A percentile compares a stretch with the other conserved stretches of the same genome.
These are phyloP conservation scores for Ostrea edulis DNA, from an alignment of 1,140 invertebrate genomes.

Conservation along the genomic window DNA sequence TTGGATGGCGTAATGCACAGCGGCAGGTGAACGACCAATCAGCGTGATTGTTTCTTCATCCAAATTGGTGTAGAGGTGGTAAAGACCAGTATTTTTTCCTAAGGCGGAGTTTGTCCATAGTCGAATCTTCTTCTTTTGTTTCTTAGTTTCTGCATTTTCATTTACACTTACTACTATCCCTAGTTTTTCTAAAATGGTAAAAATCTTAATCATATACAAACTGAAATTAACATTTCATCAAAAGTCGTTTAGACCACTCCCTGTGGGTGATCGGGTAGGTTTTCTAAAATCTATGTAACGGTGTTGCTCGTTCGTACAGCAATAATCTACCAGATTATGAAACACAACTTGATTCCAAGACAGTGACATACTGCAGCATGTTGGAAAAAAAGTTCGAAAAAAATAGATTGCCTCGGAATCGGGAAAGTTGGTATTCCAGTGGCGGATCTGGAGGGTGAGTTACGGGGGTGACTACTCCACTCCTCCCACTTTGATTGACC, in stretches of 20 bases:
- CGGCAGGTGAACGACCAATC: constrained; percentile 54
- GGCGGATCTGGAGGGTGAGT: too few species aligned
- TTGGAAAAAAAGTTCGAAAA: too few species aligned
- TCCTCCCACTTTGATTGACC: too few species aligned
- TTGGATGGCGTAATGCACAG: constrained; percentile 70
- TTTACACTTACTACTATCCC: neutral
- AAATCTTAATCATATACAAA: neutral
- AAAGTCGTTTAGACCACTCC: neutral
- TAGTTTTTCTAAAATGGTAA: constrained; percentile 24
- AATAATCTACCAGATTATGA: too few species aligned
- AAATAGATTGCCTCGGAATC: too few species aligned
- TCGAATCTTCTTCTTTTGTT: neutral
- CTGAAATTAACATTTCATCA: neutral
- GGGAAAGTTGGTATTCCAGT: too few species aligned
- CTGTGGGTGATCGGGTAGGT: neutral
- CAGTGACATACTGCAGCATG: too few species aligned
- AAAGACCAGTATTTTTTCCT: constrained; percentile 49
- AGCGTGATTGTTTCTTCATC: constrained; percentile 53
- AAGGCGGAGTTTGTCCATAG: neutral
- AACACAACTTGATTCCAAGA: too few species aligned
- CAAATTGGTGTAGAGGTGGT: constrained; percentile 55
- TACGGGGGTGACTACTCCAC: too few species aligned
- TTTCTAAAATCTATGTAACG: neutral
- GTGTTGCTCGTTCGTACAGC: too few species aligned
- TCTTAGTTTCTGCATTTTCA: neutral